Conservation (phyloP, 2,797 vertebrate genomes). For the Hydrolagus colliei region DNA sequence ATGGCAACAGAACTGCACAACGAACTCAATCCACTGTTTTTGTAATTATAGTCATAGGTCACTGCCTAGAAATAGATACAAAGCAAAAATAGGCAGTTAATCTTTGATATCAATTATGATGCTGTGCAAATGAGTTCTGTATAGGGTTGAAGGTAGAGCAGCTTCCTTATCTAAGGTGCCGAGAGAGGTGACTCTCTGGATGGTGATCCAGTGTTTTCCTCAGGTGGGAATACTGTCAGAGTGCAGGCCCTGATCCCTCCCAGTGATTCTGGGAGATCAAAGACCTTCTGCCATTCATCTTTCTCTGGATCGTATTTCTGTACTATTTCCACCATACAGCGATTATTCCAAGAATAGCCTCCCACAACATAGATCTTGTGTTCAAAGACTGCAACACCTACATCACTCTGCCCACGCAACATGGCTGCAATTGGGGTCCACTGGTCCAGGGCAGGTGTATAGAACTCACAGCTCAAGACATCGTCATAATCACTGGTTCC, state of each 20-base stretch:
- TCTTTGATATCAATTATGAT: slow-evolving; percentile 39
- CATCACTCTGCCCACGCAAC: slow-evolving; percentile 92
- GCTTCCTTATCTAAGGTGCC: slow-evolving; percentile 69
- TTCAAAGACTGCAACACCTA: slow-evolving; percentile 93
- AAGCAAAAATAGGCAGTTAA: slow-evolving; percentile 44
- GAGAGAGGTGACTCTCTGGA: slow-evolving; percentile 91
- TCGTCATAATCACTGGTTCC: slow-evolving; percentile 97
- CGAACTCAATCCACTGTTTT: slow-evolving; percentile 44
- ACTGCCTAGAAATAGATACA: slow-evolving; percentile 55
- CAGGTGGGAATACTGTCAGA: slow-evolving; percentile 88
- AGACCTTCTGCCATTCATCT: slow-evolving; percentile 97
- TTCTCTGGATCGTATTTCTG: slow-evolving; percentile 96
- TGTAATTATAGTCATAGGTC: slow-evolving; percentile 46
- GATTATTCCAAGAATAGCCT: slow-evolving; percentile 98
- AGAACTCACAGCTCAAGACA: slow-evolving; percentile 95
- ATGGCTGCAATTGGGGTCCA: slow-evolving; percentile 95
- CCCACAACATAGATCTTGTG: slow-evolving; percentile 97
- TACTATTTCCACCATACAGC: slow-evolving; percentile 98
- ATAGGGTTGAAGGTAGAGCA: slow-evolving; percentile 38
- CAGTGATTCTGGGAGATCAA: slow-evolving; percentile 92
- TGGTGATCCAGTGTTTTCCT: slow-evolving; percentile 80
- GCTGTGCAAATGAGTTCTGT: slow-evolving; percentile 47
- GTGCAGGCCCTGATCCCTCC: slow-evolving; percentile 95
- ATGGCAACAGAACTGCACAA: slow-evolving; percentile 57
- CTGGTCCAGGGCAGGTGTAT: slow-evolving; percentile 86